Evolutionary conservation across 2,888 invertebrate species (phyloP).

Genomic region (Pollenia labialis): DNA sequence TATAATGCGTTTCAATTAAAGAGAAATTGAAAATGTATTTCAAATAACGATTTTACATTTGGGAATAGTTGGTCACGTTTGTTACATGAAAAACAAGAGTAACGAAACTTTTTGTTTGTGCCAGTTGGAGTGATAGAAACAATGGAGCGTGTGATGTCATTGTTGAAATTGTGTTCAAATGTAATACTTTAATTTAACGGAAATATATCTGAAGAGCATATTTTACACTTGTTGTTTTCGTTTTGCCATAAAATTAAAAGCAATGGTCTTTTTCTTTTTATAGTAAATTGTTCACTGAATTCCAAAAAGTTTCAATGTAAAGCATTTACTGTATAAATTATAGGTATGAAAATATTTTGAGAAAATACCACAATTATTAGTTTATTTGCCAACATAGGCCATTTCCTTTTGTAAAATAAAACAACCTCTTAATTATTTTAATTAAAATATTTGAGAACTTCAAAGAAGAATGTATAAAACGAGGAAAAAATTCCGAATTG

Average conservation of each 20-base stretch:
- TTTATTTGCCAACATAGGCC: not conserved
- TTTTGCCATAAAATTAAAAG: not conserved
- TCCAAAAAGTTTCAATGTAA: not conserved
- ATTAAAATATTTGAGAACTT: too few species aligned
- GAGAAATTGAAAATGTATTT: not conserved
- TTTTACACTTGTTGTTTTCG: constrained; percentile 26
- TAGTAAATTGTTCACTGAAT: not conserved
- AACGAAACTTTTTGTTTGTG: not conserved
- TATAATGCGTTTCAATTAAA: not conserved
- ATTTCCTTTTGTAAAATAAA: too few species aligned
- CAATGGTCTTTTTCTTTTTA: not conserved
- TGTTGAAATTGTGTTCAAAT: constrained; percentile 26
- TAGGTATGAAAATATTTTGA: not conserved
- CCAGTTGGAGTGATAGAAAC: constrained; percentile 23
- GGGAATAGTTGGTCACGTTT: not conserved
- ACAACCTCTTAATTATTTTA: too few species aligned
- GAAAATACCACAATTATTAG: not conserved
- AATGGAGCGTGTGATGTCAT: constrained; percentile 40
- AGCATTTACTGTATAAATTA: not conserved
- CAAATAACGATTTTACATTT: not conserved
- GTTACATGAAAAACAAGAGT: not conserved
- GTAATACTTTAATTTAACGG: constrained; percentile 35
- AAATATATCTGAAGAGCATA: constrained; percentile 17
- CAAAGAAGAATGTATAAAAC: too few species aligned
- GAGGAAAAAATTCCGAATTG: too few species aligned